Evolutionary conservation across 2,113 vertebrate species (phyloP), one percentile per base, ranked within the genome.

Genomic region (Clupea harengus): DNA sequence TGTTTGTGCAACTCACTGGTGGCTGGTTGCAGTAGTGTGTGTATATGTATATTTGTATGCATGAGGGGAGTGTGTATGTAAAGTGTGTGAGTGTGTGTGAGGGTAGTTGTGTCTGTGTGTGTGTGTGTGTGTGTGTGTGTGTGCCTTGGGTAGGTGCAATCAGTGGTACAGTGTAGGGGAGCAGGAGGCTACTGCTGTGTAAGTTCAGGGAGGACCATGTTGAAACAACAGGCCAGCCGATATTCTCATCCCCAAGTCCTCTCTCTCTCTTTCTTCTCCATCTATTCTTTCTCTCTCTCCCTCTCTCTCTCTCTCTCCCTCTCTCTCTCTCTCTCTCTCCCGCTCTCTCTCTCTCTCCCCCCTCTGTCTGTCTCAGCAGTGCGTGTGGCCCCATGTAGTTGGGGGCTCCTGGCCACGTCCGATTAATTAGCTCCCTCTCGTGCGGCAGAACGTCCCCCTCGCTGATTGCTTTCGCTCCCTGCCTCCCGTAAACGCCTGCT

Each of bases 401-500:
- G 64, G 82, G 82, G 17, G 46, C 83, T 75, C 84, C 82, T 82
- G 86, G 72, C 80, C 83, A 54, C 4, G 45, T 89, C 84, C 44
- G 44, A 85, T 88, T 84, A 87, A 90, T 92, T 89, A 88, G 75
- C 54, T 17, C 11, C 84, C 78, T 44, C 84, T 83, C 82, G 60
- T 82, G 75, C 49, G 54, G 60, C 60, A 54, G 86, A 90, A 84
- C 49, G 47, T 57, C 86, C 49, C 57, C 82, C 64, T 20, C 52
- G 45, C 50, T 90, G 46, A 83, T 91, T 93, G 86, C 91, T 91
- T 91, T 89, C 86, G 57, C 57, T 88, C 85, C 18, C 87, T 84
- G 82, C 60, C 89, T 88, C 91, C 91, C 89, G 89, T 47, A 93
- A 94, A 91, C 92, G 81, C 52, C 81, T 50, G 84, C 84, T 90